phyloP scores from a whole-genome alignment of 2,888 invertebrate species.

The Linnaemya vulpina region DNA sequence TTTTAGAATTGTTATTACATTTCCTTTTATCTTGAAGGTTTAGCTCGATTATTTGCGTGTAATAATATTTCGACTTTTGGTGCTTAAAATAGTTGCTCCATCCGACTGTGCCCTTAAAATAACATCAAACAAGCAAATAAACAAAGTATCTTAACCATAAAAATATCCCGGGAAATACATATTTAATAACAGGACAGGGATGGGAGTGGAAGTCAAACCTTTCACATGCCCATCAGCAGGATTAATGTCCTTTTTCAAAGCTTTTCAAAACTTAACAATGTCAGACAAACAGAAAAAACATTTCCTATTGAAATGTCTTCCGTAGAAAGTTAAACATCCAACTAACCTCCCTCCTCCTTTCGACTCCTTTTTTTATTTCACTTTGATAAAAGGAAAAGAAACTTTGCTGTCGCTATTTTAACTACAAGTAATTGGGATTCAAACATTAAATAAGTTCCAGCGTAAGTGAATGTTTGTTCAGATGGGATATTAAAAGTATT shows the following conservation, averaged over 20 bases:
- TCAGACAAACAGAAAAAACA: slow-evolving; percentile 7
- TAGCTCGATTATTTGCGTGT: not conserved
- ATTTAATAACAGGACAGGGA: not conserved
- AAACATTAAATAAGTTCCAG: slow-evolving; percentile 41
- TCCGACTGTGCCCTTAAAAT: not conserved
- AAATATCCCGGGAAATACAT: not conserved
- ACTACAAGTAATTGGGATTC: slow-evolving; percentile 61
- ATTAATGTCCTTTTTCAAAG: slow-evolving; percentile 69
- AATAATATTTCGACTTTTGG: not conserved
- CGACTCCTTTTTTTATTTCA: slow-evolving; percentile 35
- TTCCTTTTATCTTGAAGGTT: not conserved
- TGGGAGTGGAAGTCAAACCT: slow-evolving; percentile 19
- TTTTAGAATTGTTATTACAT: too few species aligned
- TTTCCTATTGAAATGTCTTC: slow-evolving; percentile 56
- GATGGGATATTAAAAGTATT: slow-evolving; percentile 38
- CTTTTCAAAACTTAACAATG: slow-evolving; percentile 35
- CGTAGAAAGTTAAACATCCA: not conserved
- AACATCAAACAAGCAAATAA: not conserved
- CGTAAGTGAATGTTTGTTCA: slow-evolving; percentile 30
- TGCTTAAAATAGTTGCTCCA: not conserved
- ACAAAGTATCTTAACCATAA: not conserved
- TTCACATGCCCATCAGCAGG: slow-evolving; percentile 60
- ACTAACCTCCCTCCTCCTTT: not conserved
- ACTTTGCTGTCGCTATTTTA: slow-evolving; percentile 44
- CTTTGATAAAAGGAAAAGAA: slow-evolving; percentile 35